Evolutionary conservation across 2,888 invertebrate species (phyloP), one percentile per base, ranked within the genome.

Genomic region (Xanthia togata): DNA sequence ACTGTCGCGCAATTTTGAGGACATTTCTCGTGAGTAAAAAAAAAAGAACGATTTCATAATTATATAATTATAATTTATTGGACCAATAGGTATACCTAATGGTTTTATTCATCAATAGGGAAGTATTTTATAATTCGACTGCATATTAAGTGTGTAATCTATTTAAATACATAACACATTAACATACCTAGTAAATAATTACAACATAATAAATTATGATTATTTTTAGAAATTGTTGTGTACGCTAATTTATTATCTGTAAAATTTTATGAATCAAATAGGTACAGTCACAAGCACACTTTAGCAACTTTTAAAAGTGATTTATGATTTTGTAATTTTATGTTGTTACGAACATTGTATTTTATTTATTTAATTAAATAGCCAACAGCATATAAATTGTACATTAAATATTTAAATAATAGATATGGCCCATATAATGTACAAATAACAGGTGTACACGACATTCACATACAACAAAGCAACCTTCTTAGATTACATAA

Each of bases 181-280:
- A 64, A 3, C 11, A 47, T 12, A 55, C 12, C 1, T 44, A n/a
- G 3, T 57, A 4, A 26, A 73, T 41, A 17, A 59, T 59, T 31
- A 31, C 4, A 35, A n/a, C 20, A 0, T n/a, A 0, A 38, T 23
- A 23, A 73, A 35, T 55, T 31, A 57, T 47, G 4, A 73, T 4
- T 38, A 12, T 2, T 65, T 38, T 50, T 12, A 57, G 3, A 50
- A 50, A 23, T 79, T 62, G 47, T 67, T 6, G n/a, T 26, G 23
- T 41, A 12, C 12, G 12, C 53, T 31, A 38, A 35, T 23, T 44
- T 57, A 75, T 70, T 73, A 71, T 38, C 57, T 55, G 23, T 73
- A 55, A 47, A 64, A 57, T n/a, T 55, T 64, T 38, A 82, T 69
- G 38, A 73, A 73, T 72, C 17, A 60, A n/a, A 4, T 17, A 44